Evolutionary conservation across 2,888 invertebrate species (phyloP).

Genomic region (Lithophane semibrunnea): DNA sequence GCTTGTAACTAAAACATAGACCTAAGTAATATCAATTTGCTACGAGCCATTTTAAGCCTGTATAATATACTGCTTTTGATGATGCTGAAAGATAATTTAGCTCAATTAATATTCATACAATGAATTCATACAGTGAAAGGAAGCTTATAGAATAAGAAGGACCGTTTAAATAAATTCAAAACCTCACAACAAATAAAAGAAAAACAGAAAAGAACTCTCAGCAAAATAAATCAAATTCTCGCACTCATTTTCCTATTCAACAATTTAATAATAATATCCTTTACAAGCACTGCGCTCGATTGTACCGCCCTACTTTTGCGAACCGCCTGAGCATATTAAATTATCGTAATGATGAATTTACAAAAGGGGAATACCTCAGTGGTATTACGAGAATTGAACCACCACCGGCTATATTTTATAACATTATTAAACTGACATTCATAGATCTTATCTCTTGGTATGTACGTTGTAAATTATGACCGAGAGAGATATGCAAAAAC

Average conservation of each 20-base stretch:
- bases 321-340: constrained; percentile 69
- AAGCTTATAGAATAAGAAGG: not conserved
- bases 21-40: not conserved
- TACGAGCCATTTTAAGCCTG: not conserved
- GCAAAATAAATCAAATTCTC: constrained; percentile 40
- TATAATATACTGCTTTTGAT: not conserved
- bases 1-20: not conserved
- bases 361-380: constrained; percentile 65
- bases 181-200: constrained; percentile 1
- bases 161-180: constrained; percentile 10
- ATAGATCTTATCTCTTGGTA: constrained; percentile 62
- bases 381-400: constrained; percentile 58
- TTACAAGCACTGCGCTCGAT: constrained; percentile 52
- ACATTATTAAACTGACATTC: constrained; percentile 65
- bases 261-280: constrained; percentile 44
- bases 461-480: constrained; percentile 58
- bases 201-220: not conserved
- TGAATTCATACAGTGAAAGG: not conserved
- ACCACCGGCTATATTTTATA: constrained; percentile 61
- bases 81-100: not conserved
- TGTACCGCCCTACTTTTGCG: constrained; percentile 65
- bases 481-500: constrained; percentile 63
- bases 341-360: constrained; percentile 74
- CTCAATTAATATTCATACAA: not conserved
- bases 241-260: constrained; percentile 44